Percentiles rank a stretch among this genome's conserved stretches.
Evolutionary conservation across 1,140 invertebrate species (phyloP).

Genomic region (Drosophila ficusphila): DNA sequence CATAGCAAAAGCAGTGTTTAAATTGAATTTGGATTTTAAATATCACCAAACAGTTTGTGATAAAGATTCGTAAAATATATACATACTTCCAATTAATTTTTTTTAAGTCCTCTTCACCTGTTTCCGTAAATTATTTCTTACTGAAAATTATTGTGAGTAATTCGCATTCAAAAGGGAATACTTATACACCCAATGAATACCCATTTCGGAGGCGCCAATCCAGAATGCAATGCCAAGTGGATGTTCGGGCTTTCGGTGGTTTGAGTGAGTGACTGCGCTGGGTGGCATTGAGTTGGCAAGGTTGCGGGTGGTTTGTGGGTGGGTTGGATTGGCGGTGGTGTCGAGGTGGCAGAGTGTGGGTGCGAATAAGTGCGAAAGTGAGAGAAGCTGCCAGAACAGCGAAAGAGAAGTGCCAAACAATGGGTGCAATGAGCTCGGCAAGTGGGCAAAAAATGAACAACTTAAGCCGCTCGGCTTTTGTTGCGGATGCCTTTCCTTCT

Average conservation of each 20-base stretch:
- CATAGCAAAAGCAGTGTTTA: no score
- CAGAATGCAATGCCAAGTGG: conserved; percentile 59
- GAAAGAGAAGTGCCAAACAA: conserved; percentile 44
- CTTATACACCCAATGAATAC: conserved; percentile 7
- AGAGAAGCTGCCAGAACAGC: conserved; percentile 10
- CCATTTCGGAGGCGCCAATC: conserved; percentile 3
- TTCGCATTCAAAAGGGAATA: not conserved
- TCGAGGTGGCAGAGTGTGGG: not conserved
- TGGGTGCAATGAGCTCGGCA: conserved; percentile 60
- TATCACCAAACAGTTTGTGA: no score
- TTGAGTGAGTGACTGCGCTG: not conserved
- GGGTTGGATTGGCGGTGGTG: conserved; percentile 8
- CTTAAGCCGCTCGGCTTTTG: conserved; percentile 42
- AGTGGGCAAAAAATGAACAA: conserved; percentile 65
- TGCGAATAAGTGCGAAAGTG: not conserved
- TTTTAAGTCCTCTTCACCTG: no score
- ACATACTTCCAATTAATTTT: no score
- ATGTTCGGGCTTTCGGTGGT: conserved; percentile 1
- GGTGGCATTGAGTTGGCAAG: conserved; percentile 14
- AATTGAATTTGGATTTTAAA: no score
- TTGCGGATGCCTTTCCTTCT: not conserved
- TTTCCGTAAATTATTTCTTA: no score
- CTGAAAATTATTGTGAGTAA: no score
- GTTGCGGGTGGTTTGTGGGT: not conserved
- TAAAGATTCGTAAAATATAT: not conserved